These are phyloP conservation scores for Sturnira hondurensis DNA, from an alignment of 2,113 vertebrate genomes.

Conservation along the genomic window DNA sequence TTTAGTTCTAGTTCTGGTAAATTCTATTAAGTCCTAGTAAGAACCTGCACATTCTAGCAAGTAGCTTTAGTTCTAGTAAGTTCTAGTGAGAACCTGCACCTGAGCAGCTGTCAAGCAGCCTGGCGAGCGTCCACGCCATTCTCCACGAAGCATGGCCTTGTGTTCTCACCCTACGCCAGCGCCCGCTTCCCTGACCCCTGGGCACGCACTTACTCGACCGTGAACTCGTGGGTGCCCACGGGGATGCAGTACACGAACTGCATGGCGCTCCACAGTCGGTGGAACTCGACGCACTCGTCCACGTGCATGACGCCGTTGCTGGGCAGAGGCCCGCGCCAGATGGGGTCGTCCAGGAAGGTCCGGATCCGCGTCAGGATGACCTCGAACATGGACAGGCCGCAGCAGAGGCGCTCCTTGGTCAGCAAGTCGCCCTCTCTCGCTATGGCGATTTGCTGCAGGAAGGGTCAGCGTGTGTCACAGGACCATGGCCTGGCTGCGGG, in stretches of 20 bases:
- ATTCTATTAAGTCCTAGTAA: not conserved
- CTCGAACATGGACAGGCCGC: slow-evolving; percentile 91
- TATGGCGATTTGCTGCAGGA: slow-evolving; percentile 89
- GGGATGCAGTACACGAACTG: slow-evolving; percentile 95
- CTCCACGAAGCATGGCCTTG: not conserved
- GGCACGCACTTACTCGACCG: slow-evolving; percentile 85
- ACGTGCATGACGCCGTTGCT: slow-evolving; percentile 93
- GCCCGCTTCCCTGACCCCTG: fast-evolving
- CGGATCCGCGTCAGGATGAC: slow-evolving; percentile 89
- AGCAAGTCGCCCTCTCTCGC: slow-evolving; percentile 90
- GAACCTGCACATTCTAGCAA: not conserved
- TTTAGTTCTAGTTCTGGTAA: too few relatives aligned
- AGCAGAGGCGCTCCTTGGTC: slow-evolving; percentile 92
- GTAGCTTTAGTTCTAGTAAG: too few relatives aligned
- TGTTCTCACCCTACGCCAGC: fast-evolving
- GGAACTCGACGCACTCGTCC: slow-evolving; percentile 91
- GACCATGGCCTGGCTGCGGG: too few relatives aligned
- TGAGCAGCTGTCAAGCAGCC: not conserved
- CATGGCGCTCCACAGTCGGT: slow-evolving; percentile 92
- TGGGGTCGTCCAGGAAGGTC: slow-evolving; percentile 88
- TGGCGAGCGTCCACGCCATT: not conserved
- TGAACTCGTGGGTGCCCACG: slow-evolving; percentile 90
- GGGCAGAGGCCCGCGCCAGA: slow-evolving; percentile 90
- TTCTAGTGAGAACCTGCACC: not conserved
- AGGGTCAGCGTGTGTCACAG: fast-evolving